phyloP scores from a whole-genome alignment of 2,888 invertebrate species.

The Ceramica pisi region DNA sequence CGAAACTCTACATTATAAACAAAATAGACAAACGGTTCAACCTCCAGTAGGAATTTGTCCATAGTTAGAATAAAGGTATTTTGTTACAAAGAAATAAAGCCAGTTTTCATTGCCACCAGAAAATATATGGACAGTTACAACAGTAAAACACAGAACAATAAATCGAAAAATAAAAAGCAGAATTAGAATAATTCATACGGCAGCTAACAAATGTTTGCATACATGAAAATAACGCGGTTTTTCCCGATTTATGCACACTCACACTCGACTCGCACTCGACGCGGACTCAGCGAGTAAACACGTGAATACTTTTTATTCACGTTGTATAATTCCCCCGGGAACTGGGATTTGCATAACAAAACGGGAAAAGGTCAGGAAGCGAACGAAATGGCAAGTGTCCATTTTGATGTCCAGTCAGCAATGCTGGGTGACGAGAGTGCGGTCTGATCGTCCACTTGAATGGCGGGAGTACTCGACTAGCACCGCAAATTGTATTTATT shows the following conservation, averaged over 20 bases:
- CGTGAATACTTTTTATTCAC: conserved; percentile 89
- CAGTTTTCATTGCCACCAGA: not conserved
- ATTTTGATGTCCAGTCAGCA: conserved; percentile 88
- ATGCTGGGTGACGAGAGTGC: conserved; percentile 72
- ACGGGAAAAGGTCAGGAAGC: conserved; percentile 90
- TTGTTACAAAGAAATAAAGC: not conserved
- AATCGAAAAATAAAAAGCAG: conserved; percentile 43
- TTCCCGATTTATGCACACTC: conserved; percentile 86
- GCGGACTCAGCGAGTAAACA: conserved; percentile 89
- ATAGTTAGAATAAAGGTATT: not conserved
- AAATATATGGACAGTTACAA: not conserved
- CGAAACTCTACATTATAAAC: not conserved
- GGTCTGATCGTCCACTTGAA: conserved; percentile 70
- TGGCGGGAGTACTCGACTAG: conserved; percentile 64
- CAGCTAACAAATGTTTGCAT: conserved; percentile 73
- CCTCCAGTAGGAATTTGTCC: not conserved
- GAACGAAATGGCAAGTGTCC: conserved; percentile 90
- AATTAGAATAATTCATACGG: conserved; percentile 56
- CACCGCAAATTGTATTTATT: not conserved
- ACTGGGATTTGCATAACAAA: conserved; percentile 89
- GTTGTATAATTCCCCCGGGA: conserved; percentile 87
- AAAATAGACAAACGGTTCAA: not conserved
- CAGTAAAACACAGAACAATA: conserved; percentile 25
- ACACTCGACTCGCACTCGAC: conserved; percentile 83
- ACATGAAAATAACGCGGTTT: conserved; percentile 72